Evolutionary conservation across 2,113 vertebrate genomes (phyloP).

Genomic region (Dasyurus viverrinus): DNA sequence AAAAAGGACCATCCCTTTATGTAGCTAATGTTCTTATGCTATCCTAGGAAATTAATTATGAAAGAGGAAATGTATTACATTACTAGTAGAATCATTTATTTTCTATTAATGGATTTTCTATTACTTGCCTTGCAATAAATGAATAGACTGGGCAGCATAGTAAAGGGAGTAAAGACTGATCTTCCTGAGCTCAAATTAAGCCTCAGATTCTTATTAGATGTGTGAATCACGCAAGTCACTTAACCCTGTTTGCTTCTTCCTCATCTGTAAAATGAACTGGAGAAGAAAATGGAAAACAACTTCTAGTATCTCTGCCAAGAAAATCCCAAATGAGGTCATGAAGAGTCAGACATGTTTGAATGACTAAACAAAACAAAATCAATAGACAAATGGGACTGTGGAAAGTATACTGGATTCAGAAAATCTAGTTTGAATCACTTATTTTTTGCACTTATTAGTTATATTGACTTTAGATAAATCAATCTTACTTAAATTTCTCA

Average conservation of each 20-base stretch:
- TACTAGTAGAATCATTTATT: not conserved
- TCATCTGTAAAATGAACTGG: not conserved
- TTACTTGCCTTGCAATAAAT: not conserved
- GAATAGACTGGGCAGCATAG: not conserved
- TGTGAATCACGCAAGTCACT: not conserved
- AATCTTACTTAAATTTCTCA: not conserved
- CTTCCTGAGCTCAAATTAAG: not conserved
- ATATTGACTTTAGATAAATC: not conserved
- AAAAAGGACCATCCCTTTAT: not conserved
- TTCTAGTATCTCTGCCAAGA: not conserved
- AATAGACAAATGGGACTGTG: not conserved
- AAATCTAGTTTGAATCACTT: not conserved
- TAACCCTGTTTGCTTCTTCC: not conserved
- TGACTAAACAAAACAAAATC: not conserved
- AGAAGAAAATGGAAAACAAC: not conserved
- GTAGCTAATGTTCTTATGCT: not conserved
- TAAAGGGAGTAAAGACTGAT: not conserved
- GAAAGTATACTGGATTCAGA: not conserved
- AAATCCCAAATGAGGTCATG: not conserved
- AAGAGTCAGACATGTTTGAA: not conserved
- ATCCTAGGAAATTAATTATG: not conserved
- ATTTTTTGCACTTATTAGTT: not conserved
- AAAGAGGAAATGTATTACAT: not conserved
- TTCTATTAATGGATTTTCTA: not conserved
- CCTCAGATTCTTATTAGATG: not conserved